These are phyloP conservation scores for Varanus komodoensis DNA, from an alignment of 2,113 vertebrate genomes.

Conservation along the genomic window DNA sequence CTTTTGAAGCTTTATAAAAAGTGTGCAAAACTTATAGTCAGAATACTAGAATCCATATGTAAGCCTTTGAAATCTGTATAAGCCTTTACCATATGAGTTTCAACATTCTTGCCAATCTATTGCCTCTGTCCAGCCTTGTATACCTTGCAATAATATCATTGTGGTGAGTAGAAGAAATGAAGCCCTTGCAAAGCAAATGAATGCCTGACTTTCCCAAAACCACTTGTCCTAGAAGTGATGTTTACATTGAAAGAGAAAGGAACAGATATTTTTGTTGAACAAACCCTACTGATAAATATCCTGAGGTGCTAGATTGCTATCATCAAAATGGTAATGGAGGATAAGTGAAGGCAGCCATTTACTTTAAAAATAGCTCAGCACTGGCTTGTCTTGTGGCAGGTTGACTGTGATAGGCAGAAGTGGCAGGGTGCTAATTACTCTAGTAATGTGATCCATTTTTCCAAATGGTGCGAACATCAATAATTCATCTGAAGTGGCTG, in stretches of 20 bases:
- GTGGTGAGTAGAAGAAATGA: accelerated
- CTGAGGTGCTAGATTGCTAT: neutral
- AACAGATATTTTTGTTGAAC: neutral
- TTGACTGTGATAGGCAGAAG: constrained; percentile 75
- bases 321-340: constrained; percentile 38
- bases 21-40: neutral
- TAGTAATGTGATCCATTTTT: constrained; percentile 78
- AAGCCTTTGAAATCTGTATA: neutral
- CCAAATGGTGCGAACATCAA: constrained; percentile 79
- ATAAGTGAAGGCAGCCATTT: constrained; percentile 64
- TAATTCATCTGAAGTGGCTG: constrained; percentile 79
- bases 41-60: neutral
- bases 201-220: constrained; percentile 4
- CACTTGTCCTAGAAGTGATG: constrained; percentile 18
- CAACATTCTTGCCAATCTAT: neutral
- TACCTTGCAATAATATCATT: constrained; percentile 10
- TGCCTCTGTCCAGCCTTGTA: neutral
- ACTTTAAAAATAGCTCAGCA: constrained; percentile 58
- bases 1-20: neutral
- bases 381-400: constrained; percentile 66
- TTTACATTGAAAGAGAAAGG: neutral
- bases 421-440: constrained; percentile 80
- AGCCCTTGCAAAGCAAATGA: neutral
- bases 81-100: neutral
- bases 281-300: constrained; percentile 40